phyloP scores from a whole-genome alignment of 2,797 vertebrate species.

The Myotis pilosus region DNA sequence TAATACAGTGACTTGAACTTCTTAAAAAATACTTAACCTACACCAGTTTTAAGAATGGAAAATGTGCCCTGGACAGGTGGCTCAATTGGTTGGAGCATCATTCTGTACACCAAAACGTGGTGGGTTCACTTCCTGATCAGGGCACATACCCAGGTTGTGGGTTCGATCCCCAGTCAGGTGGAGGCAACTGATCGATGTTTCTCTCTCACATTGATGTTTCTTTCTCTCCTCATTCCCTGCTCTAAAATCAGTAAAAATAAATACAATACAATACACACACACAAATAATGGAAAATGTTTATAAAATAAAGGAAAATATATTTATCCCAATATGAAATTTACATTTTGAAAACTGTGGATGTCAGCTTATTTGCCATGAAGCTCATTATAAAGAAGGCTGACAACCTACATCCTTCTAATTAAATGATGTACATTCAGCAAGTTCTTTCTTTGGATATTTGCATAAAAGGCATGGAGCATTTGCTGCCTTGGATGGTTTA shows the following conservation, averaged over 20 bases:
- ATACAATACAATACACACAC: too few species aligned
- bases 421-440: neutral
- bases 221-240: too few species aligned
- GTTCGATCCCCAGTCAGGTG: too few species aligned
- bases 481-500: neutral
- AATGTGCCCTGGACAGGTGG: neutral
- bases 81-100: too few species aligned
- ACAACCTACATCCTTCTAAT: neutral
- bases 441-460: neutral
- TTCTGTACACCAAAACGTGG: too few species aligned
- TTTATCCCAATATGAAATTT: neutral
- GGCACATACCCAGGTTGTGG: too few species aligned
- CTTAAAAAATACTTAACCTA: neutral
- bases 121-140: too few species aligned
- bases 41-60: neutral
- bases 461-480: neutral
- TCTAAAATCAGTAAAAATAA: too few species aligned
- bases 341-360: neutral
- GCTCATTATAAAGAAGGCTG: neutral
- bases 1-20: neutral
- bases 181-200: too few species aligned
- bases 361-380: neutral
- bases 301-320: neutral
- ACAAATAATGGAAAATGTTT: neutral
- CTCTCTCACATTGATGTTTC: too few species aligned